Conservation (phyloP, 2,797 vertebrate genomes). For the Euphonia xanthogaster region DNA sequence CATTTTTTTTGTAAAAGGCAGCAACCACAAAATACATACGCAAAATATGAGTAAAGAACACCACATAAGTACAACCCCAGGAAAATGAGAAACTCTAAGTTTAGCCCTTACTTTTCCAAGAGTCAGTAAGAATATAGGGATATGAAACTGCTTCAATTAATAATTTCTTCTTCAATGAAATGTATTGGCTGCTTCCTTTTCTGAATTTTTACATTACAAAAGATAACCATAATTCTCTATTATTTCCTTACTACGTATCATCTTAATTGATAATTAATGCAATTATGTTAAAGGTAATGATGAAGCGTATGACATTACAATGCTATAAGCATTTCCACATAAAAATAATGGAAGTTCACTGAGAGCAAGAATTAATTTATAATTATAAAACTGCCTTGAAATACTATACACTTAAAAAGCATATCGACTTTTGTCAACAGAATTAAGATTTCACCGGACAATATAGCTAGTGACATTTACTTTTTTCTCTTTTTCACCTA, state of each 20-base stretch:
- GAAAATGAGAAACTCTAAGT: constrained; percentile 20
- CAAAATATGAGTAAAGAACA: not conserved
- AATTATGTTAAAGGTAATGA: not conserved
- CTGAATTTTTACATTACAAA: not conserved
- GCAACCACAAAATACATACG: not conserved
- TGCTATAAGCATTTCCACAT: not conserved
- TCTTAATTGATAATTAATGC: not conserved
- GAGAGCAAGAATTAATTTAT: not conserved
- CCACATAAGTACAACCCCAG: not conserved
- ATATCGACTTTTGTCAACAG: not conserved
- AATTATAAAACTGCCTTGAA: not conserved
- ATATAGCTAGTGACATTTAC: not conserved
- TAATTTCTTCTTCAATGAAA: not conserved
- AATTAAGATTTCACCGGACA: not conserved
- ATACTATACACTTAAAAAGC: not conserved
- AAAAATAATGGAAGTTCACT: not conserved
- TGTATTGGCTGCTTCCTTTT: not conserved
- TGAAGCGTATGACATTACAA: not conserved
- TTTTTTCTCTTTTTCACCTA: not conserved
- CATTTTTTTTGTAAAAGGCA: not conserved
- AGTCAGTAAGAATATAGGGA: not conserved
- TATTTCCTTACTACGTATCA: not conserved
- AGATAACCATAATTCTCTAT: not conserved
- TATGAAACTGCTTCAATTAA: constrained; percentile 11
- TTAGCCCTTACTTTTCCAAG: not conserved